Percentiles rank a stretch among this genome's conserved stretches.
Conservation (phyloP, 2,113 vertebrate species). For the Pterophyllum scalare region DNA sequence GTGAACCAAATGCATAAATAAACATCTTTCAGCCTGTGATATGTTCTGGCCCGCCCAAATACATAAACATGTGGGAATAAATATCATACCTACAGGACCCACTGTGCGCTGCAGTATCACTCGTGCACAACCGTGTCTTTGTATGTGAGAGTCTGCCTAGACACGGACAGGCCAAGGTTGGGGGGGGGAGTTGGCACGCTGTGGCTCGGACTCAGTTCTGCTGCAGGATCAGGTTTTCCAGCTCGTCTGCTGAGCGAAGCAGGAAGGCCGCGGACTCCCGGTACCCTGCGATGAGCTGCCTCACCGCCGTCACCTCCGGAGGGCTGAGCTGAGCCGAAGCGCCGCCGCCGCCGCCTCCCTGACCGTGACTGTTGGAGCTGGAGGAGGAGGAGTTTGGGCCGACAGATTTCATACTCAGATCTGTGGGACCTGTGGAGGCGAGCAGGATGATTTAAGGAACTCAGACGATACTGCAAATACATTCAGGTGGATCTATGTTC, state of each 20-base stretch:
- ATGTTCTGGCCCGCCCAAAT: slow-evolving; percentile 56
- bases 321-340: slow-evolving; percentile 95
- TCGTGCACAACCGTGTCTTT: slow-evolving; percentile 59
- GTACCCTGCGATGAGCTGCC: slow-evolving; percentile 97
- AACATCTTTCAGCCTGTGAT: slow-evolving; percentile 65
- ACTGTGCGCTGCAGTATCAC: slow-evolving; percentile 64
- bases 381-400: slow-evolving; percentile 88
- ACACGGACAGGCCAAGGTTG: slow-evolving; percentile 44
- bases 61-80: slow-evolving; percentile 52
- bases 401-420: slow-evolving; percentile 99
- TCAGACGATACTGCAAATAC: not conserved
- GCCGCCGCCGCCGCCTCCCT: slow-evolving; percentile 86
- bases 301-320: slow-evolving; percentile 95
- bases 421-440: slow-evolving; percentile 89
- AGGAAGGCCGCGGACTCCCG: slow-evolving; percentile 97
- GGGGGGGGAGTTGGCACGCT: slow-evolving; percentile 39
- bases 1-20: slow-evolving; percentile 74
- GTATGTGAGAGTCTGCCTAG: slow-evolving; percentile 49
- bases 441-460: not conserved
- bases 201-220: slow-evolving; percentile 90
- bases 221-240: slow-evolving; percentile 99
- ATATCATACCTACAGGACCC: slow-evolving; percentile 63
- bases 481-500: not conserved
- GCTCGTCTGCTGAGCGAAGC: slow-evolving; percentile 96
- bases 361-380: slow-evolving; percentile 89